Evolutionary conservation across 2,888 invertebrate genomes (phyloP), one percentile per base, ranked within the genome.

Genomic region (Drosophila ustulata): DNA sequence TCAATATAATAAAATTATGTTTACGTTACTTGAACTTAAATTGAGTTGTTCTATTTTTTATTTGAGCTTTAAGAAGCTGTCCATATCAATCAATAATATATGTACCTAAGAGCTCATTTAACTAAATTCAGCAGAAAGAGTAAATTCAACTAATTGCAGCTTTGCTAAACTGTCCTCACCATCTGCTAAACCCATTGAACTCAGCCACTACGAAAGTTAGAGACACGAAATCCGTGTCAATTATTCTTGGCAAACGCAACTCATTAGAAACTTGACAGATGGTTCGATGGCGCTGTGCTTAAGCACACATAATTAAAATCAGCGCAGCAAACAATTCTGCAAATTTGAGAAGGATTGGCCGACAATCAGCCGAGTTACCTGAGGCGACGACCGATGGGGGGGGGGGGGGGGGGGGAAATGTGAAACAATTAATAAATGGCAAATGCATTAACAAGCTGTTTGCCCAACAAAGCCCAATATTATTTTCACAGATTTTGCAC

Each of bases 391-490:
- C 28, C 18, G 18, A 18, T 18, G 18, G 18, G n/a, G n/a, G n/a
- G n/a, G n/a, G n/a, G n/a, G n/a, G n/a, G n/a, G n/a, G n/a, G n/a
- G n/a, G n/a, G n/a, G 34, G 23, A 37, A 61, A 52, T 51, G 43
- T 45, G 9, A 57, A 51, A 37, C 53, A 68, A 69, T 70, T 69
- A 47, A 41, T 50, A 50, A 43, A 59, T 45, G 41, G 49, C 51
- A 66, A 69, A 66, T 67, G 43, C 68, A 70, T 56, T 61, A 56
- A 30, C 41, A 69, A 46, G 53, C 53, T 63, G 49, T 63, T 47
- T 45, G 43, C 58, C 34, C 34, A n/a, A 25, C 34, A 39, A 37
- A 50, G 43, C 32, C 37, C 57, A 57, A 63, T 37, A 37, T 49
- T 18, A 49, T 66, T 34, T 13, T 34, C 53, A 37, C 46, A 46